Percentiles rank a stretch among this genome's conserved stretches.
Conservation (phyloP, 2,888 invertebrate species). For the Cheilosia vernalis region DNA sequence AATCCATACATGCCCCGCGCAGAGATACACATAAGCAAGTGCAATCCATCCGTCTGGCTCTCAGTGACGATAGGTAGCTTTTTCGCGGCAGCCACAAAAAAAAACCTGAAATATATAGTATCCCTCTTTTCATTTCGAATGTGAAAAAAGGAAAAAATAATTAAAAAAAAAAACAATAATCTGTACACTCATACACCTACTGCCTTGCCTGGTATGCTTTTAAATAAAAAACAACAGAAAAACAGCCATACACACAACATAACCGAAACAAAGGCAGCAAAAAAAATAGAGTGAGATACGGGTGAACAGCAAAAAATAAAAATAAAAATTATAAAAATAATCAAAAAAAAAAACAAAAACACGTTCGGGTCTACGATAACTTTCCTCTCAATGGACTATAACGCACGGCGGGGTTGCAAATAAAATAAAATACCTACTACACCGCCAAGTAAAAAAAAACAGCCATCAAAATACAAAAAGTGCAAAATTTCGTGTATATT, state of each 20-base stretch:
- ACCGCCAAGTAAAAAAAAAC: conserved; percentile 21
- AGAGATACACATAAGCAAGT: conserved; percentile 74
- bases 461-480: conserved; percentile 31
- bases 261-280: conserved; percentile 67
- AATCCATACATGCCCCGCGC: conserved; percentile 72
- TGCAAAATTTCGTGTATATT: conserved; percentile 73
- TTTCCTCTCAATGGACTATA: conserved; percentile 71
- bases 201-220: conserved; percentile 46
- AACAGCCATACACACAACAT: conserved; percentile 69
- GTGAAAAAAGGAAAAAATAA: conserved; percentile 72
- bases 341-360: conserved; percentile 44
- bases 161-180: conserved; percentile 70
- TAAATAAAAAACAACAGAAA: conserved; percentile 57
- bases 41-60: conserved; percentile 75
- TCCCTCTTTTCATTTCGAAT: conserved; percentile 75
- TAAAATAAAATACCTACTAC: conserved; percentile 51
- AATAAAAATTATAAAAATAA: conserved; percentile 46
- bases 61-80: conserved; percentile 75
- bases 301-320: conserved; percentile 57
- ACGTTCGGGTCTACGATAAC: conserved; percentile 64
- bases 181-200: conserved; percentile 73
- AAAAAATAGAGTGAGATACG: conserved; percentile 64
- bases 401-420: conserved; percentile 69
- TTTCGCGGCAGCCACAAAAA: conserved; percentile 75
- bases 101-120: conserved; percentile 69